Conservation (phyloP, 2,113 vertebrate genomes). For the Nicator chloris region DNA sequence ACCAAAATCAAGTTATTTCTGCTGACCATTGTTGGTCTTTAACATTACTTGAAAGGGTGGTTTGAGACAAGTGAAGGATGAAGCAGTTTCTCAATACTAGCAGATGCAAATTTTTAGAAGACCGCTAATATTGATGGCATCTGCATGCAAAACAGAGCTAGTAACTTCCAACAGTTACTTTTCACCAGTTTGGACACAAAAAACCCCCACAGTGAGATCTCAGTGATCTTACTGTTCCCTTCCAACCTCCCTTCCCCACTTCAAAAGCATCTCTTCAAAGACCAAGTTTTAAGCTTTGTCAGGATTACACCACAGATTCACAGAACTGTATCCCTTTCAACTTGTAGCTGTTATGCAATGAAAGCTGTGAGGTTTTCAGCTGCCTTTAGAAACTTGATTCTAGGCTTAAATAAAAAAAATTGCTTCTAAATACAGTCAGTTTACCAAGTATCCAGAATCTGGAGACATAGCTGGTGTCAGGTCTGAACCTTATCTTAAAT, state of each 20-base stretch:
- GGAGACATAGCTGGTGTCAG: not conserved
- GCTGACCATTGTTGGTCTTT: not conserved
- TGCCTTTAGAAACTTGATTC: not conserved
- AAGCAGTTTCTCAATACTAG: not conserved
- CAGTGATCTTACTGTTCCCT: not conserved
- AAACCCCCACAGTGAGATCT: not conserved
- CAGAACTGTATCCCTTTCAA: not conserved
- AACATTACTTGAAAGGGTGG: not conserved
- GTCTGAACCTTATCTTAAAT: not conserved
- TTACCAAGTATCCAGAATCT: not conserved
- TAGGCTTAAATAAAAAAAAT: not conserved
- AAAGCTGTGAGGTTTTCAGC: not conserved
- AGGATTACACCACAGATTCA: not conserved
- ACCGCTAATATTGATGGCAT: not conserved
- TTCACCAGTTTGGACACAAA: not conserved
- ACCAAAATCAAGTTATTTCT: not conserved
- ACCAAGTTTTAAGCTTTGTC: rapidly evolving
- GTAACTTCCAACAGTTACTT: not conserved
- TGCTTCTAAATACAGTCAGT: not conserved
- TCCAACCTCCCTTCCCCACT: not conserved
- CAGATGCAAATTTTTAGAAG: not conserved
- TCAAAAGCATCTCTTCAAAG: not conserved
- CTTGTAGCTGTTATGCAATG: not conserved
- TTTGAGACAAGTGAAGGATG: not conserved
- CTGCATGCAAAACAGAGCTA: not conserved